Conservation (phyloP, 30 jellyfish, hydroid and myxozoan species). For the Chironex yamaguchii region DNA sequence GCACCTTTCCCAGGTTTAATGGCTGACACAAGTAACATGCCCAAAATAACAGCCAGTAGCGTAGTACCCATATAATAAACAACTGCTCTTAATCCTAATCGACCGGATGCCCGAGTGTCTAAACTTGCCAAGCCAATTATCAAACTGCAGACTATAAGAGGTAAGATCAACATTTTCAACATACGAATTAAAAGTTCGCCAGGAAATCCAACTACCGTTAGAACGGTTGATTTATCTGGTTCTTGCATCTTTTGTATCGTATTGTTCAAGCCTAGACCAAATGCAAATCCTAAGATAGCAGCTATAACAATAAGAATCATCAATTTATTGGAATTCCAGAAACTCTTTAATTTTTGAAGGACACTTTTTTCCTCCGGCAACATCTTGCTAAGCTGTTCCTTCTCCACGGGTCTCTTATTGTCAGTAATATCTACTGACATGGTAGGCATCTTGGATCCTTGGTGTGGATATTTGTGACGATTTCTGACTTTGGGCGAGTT, state of each 20-base stretch:
- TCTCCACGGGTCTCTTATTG: no score
- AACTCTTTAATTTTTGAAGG: background rate
- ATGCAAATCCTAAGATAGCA: slow-evolving; percentile 82
- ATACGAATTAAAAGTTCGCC: slow-evolving; percentile 87
- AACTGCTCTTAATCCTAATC: slow-evolving; percentile 88
- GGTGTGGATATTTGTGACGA: no score
- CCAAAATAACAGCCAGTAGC: slow-evolving; percentile 84
- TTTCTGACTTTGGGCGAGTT: no score
- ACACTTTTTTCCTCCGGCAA: background rate
- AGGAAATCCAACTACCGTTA: slow-evolving; percentile 86
- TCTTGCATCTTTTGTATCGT: slow-evolving; percentile 75
- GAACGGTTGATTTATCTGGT: slow-evolving; percentile 82
- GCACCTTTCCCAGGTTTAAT: slow-evolving; percentile 90
- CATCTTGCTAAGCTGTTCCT: no score
- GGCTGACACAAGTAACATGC: slow-evolving; percentile 87
- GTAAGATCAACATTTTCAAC: slow-evolving; percentile 83
- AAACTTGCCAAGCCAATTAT: slow-evolving; percentile 97
- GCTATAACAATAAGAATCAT: slow-evolving; percentile 73
- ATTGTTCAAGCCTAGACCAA: slow-evolving; percentile 73
- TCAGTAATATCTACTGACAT: no score
- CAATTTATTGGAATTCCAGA: background rate
- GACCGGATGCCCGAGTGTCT: slow-evolving; percentile 94
- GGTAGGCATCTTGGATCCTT: no score
- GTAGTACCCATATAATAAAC: slow-evolving; percentile 85
- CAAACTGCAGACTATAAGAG: slow-evolving; percentile 88